These are phyloP conservation scores for Eufriesea mexicana DNA, from an alignment of 1,140 invertebrate species.

Conservation along the genomic window DNA sequence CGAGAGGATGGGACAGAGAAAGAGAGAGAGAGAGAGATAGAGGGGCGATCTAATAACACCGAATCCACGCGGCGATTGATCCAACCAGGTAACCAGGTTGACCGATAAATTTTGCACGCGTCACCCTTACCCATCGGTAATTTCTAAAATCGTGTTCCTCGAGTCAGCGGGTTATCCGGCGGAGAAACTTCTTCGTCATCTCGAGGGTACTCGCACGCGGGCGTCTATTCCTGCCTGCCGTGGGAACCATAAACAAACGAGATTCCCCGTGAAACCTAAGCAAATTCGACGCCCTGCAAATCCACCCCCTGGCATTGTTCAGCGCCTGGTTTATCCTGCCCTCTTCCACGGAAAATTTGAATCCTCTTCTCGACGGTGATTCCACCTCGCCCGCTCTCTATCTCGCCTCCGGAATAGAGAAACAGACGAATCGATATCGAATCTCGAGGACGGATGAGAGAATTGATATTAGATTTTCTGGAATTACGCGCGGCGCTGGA, in stretches of 20 bases:
- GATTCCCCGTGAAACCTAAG: not conserved
- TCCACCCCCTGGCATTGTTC: constrained; percentile 3
- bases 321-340: not conserved
- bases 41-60: constrained; percentile 4
- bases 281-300: constrained; percentile 5
- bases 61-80: constrained; percentile 17
- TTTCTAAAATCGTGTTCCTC: constrained; percentile 29
- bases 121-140: constrained; percentile 15
- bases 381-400: not conserved
- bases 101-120: constrained; percentile 17
- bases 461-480: constrained; percentile 29
- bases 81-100: not conserved
- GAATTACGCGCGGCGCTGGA: not conserved
- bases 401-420: not conserved
- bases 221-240: not conserved
- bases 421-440: constrained; percentile 23
- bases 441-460: not conserved
- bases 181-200: not conserved
- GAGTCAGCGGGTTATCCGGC: constrained; percentile 23
- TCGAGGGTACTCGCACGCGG: too few species aligned
- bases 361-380: not conserved
- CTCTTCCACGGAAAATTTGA: not conserved
- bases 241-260: constrained; percentile 8
- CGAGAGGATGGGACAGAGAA: not conserved
- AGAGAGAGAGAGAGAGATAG: too few species aligned